Conservation (phyloP, 2,888 invertebrate genomes). For the Serrognathus titanus region DNA sequence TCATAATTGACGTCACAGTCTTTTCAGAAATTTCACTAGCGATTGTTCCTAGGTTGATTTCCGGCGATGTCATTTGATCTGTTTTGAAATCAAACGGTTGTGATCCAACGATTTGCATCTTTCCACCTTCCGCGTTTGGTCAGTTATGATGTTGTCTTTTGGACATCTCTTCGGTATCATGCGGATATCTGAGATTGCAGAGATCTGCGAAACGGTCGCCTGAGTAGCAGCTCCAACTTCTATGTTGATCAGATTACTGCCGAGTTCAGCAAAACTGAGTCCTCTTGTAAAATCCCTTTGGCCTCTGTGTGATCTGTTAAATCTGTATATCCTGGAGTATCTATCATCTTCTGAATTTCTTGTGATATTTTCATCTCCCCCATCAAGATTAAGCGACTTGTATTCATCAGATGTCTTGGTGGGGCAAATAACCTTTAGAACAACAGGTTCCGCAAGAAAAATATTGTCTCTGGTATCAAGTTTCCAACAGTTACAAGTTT, state of each 20-base stretch:
- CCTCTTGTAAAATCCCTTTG: background rate
- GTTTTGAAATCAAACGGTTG: background rate
- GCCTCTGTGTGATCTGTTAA: background rate
- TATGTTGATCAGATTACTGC: conserved; percentile 10
- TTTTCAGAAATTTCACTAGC: too few species aligned
- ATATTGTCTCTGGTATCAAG: conserved; percentile 6
- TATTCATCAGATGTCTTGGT: too few species aligned
- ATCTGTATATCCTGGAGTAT: too few species aligned
- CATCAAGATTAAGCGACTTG: background rate
- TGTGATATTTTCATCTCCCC: background rate
- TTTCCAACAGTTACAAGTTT: conserved; percentile 8
- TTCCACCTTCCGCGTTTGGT: background rate
- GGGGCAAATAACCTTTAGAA: too few species aligned
- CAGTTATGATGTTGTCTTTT: conserved; percentile 1
- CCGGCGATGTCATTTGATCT: too few species aligned
- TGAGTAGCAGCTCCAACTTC: conserved; percentile 6
- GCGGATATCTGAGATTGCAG: conserved; percentile 1
- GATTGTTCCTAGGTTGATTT: too few species aligned
- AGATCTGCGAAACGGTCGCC: background rate
- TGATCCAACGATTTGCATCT: background rate
- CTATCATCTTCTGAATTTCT: background rate
- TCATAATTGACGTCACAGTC: too few species aligned
- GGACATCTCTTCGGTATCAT: conserved; percentile 5
- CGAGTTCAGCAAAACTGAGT: conserved; percentile 11
- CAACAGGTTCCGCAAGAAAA: background rate